Conservation (phyloP, 1,140 invertebrate species). For the Apocrypta bakeri region DNA sequence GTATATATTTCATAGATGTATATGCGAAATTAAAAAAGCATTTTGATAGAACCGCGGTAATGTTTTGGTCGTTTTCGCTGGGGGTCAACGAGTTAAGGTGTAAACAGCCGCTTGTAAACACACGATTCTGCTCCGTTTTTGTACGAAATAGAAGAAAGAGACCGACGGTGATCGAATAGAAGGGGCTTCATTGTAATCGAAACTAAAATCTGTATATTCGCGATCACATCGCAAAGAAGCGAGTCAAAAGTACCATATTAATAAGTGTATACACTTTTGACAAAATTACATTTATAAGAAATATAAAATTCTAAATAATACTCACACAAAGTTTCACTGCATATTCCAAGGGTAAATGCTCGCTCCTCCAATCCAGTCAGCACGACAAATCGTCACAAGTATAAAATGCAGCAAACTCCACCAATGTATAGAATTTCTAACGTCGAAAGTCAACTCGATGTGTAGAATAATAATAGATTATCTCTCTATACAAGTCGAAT, state of each 20-base stretch:
- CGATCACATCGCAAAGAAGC: neutral
- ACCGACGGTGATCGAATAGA: neutral
- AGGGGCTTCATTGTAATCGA: neutral
- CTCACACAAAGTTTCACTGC: neutral
- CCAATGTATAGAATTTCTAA: no score
- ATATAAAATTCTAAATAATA: neutral
- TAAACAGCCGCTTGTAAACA: conserved; percentile 41
- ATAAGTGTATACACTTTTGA: neutral
- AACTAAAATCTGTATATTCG: neutral
- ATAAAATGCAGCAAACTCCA: neutral
- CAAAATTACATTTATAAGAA: neutral
- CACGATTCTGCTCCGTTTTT: neutral
- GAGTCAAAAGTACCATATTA: neutral
- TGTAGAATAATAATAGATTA: no score
- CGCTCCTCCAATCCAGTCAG: neutral
- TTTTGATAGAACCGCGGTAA: neutral
- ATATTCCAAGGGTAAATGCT: neutral
- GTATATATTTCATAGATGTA: neutral
- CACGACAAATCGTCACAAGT: neutral
- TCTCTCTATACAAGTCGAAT: no score
- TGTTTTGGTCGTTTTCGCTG: conserved; percentile 3
- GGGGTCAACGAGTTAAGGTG: conserved; percentile 29
- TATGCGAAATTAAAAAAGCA: conserved; percentile 6
- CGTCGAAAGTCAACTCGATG: no score
- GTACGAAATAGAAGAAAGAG: no score